These are phyloP conservation scores for Bombylius major DNA, from an alignment of 2,888 invertebrate species.

Conservation along the genomic window DNA sequence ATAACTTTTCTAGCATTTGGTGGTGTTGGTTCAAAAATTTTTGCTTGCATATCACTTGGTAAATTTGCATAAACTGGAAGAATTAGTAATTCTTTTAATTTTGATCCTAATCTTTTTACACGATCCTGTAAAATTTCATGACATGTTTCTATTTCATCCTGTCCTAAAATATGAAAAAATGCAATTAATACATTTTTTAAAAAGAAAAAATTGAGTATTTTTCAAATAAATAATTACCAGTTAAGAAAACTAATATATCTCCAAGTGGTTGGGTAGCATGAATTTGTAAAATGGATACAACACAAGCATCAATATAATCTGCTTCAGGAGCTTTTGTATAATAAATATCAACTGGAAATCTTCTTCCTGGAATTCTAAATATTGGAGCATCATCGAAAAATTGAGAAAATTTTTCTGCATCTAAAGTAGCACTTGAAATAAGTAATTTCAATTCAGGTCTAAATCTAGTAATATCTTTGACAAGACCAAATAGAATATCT, in stretches of 20 bases:
- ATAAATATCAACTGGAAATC: conserved; percentile 96
- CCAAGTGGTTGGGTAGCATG: conserved; percentile 95
- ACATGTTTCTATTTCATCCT: conserved; percentile 83
- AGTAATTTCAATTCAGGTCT: conserved; percentile 87
- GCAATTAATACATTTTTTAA: neutral
- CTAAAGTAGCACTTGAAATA: conserved; percentile 95
- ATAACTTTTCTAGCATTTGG: conserved; percentile 93
- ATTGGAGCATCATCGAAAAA: conserved; percentile 99
- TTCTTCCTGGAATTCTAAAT: conserved; percentile 91
- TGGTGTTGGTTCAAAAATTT: conserved; percentile 97
- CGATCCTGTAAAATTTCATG: conserved; percentile 83
- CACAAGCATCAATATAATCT: conserved; percentile 95
- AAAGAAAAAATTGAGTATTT: neutral
- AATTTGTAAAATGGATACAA: conserved; percentile 95
- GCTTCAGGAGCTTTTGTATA: conserved; percentile 99
- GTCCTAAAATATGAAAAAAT: conserved; percentile 23
- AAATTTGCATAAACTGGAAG: conserved; percentile 96
- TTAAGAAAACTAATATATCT: conserved; percentile 92
- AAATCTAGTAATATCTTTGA: conserved; percentile 90
- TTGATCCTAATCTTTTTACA: conserved; percentile 80
- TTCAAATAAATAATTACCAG: conserved; percentile 41
- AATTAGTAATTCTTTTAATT: conserved; percentile 83
- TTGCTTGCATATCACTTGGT: conserved; percentile 97
- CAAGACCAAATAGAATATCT: conserved; percentile 93
- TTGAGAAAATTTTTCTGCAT: conserved; percentile 93